Base-by-base conservation (phyloP, 1,140 invertebrate species). In the Magallana angulata region DNA sequence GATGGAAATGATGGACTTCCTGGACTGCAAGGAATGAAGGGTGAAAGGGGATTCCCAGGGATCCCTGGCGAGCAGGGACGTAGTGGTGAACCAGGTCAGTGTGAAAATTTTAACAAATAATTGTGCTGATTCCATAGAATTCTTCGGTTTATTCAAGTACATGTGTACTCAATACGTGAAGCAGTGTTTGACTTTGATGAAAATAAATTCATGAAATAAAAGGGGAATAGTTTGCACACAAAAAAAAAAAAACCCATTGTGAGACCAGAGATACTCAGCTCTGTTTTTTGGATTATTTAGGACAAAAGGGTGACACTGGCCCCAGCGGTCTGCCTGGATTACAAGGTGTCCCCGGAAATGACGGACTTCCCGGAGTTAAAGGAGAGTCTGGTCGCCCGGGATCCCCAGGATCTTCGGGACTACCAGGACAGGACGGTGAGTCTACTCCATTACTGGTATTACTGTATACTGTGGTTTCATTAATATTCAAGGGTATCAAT, bases 351-450 rank as follows among this genome's bases (percentile, higher is more conserved):
- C 82, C 90, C 82, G 90, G 91, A 68, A 62, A 88, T 24, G 76
- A 89, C 62, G 93, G 93, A 86, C 85, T 85, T 5, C 88, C 89
- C 59, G 92, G 92, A 57, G 64, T 82, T 12, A 92, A 92, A 82
- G 92, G 92, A 85, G 90, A 92, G 62, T 12, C 89, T n/a, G 93
- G 93, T 36, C 84, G 88, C 30, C 87, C 87, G 36, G 92, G 92
- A 82, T 82, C 48, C 57, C 62, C 90, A 16, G 92, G 91, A 89
- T 64, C 87, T 9, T 16, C 59, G n/a, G 88, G 88, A 81, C 60
- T 84, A 81, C 85, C 82, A 57, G 88, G 88, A 48, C 68, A 68
- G 56, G 82, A 86, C 80, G 88, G 88, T 86, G 24, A 62, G 87
- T 81, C 12, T 48, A 48, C 36, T 48, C 5, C 36, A 48, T 48